phyloP scores from a whole-genome alignment of 2,888 invertebrate species.

The Tetheella fluctuosa region DNA sequence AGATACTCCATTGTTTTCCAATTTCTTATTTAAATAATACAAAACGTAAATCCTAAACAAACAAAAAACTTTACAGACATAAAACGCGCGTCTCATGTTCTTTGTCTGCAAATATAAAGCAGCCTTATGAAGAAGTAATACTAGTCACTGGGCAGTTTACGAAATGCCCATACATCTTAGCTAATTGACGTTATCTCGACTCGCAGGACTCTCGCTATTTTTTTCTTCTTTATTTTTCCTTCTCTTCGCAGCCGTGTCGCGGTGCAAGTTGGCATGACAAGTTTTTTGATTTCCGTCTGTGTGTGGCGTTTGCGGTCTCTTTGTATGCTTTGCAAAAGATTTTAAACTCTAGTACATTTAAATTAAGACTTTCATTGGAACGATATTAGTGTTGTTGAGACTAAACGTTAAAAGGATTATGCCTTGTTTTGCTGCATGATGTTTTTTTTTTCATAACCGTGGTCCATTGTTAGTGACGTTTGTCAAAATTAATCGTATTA shows the following conservation, averaged over 20 bases:
- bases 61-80: slow-evolving; percentile 1
- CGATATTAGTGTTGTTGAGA: background rate
- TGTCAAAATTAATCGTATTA: slow-evolving; percentile 4
- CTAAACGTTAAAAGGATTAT: slow-evolving; percentile 2
- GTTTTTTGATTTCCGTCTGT: slow-evolving; percentile 14
- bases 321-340: background rate
- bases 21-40: background rate
- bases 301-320: slow-evolving; percentile 19
- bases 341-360: background rate
- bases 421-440: background rate
- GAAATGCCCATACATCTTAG: slow-evolving; percentile 53
- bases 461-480: background rate
- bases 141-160: slow-evolving; percentile 28
- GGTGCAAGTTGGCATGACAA: slow-evolving; percentile 20
- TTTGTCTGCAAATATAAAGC: slow-evolving; percentile 7
- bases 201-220: slow-evolving; percentile 34
- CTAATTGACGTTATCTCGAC: slow-evolving; percentile 61
- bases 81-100: slow-evolving; percentile 10
- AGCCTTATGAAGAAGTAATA: slow-evolving; percentile 5
- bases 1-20: background rate
- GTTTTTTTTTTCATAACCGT: background rate
- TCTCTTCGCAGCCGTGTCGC: slow-evolving; percentile 37
- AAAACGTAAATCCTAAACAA: background rate
- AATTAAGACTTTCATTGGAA: background rate
- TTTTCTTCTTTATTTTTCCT: slow-evolving; percentile 44